Conservation (phyloP, 2,888 invertebrate genomes). For the Thereva nobilitata region DNA sequence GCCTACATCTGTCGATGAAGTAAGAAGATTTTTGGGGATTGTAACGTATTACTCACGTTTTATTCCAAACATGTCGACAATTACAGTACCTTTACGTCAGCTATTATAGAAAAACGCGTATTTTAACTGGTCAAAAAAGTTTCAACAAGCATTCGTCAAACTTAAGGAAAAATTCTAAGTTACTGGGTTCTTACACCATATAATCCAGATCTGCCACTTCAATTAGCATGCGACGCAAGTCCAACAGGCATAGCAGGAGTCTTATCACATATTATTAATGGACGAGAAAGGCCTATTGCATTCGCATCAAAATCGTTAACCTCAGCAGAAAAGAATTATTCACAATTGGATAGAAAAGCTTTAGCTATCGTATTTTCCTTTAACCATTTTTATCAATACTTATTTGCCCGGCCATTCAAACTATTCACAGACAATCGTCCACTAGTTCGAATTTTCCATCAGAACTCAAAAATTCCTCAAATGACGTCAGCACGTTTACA, state of each 20-base stretch:
- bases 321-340: conserved; percentile 39
- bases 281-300: conserved; percentile 34
- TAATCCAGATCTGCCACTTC: conserved; percentile 27
- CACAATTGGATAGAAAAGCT: conserved; percentile 39
- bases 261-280: conserved; percentile 34
- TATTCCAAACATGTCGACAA: too few species aligned
- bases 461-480: too few species aligned
- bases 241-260: conserved; percentile 40
- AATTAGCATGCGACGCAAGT: conserved; percentile 37
- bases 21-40: too few species aligned
- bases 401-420: too few species aligned
- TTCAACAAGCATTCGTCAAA: conserved; percentile 33
- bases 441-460: too few species aligned
- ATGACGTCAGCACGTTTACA: too few species aligned
- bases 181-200: conserved; percentile 37
- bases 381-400: too few species aligned
- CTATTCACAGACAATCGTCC: too few species aligned
- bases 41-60: too few species aligned
- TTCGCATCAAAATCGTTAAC: conserved; percentile 38
- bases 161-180: not conserved
- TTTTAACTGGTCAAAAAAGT: conserved; percentile 38
- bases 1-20: too few species aligned
- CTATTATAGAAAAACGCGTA: conserved; percentile 25
- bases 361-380: not conserved
- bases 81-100: too few species aligned